Conservation (phyloP, 2,113 vertebrate species). For the Grantiella picta region DNA sequence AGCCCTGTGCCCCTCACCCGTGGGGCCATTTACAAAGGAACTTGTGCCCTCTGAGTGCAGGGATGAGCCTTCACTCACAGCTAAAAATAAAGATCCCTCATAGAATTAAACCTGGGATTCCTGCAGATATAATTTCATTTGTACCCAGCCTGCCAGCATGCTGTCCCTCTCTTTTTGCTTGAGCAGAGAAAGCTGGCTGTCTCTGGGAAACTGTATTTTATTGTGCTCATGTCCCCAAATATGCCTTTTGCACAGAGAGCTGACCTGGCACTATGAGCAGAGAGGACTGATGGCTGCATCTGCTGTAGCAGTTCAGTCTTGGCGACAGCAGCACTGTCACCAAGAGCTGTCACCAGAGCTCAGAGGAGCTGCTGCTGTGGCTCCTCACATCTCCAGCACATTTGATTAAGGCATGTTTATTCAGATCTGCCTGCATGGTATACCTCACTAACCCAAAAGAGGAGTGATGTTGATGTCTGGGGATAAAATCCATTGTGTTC, state of each 20-base stretch:
- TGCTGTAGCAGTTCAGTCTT: not conserved
- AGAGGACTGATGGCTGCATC: not conserved
- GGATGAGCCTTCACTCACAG: not conserved
- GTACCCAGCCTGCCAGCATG: not conserved
- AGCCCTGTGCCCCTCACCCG: not conserved
- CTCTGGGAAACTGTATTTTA: not conserved
- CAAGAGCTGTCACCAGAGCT: no score
- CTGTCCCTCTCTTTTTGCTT: not conserved
- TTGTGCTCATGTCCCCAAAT: not conserved
- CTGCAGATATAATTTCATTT: not conserved
- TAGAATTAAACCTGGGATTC: not conserved
- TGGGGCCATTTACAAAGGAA: fast-evolving
- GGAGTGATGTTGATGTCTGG: not conserved
- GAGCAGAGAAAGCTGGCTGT: not conserved
- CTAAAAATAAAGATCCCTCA: not conserved
- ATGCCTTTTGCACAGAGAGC: not conserved
- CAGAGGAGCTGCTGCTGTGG: not conserved
- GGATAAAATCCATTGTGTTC: not conserved
- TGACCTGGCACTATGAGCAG: not conserved
- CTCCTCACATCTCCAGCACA: not conserved
- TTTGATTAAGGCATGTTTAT: not conserved
- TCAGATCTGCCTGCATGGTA: not conserved
- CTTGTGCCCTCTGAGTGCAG: not conserved
- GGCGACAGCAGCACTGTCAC: not conserved
- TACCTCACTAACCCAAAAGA: not conserved